Conservation (phyloP, 2,888 invertebrate species). For the Lamellibrachia columna region DNA sequence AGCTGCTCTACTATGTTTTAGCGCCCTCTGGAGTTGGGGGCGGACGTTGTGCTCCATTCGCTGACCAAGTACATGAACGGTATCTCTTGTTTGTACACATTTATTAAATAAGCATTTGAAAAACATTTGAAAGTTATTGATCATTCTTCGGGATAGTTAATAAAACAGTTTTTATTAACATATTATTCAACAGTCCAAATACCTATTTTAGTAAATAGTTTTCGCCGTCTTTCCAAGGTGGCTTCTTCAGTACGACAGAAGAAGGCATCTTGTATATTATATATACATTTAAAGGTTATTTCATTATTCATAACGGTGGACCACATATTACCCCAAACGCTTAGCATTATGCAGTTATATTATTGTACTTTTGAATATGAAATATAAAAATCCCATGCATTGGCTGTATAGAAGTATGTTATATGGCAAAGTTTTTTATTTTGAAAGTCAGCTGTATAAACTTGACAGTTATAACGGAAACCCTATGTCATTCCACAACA, state of each 20-base stretch:
- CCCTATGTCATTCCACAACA: no score
- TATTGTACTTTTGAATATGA: no score
- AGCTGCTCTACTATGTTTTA: slow-evolving; percentile 60
- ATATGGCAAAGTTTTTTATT: no score
- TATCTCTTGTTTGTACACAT: slow-evolving; percentile 35
- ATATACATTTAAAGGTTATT: not conserved
- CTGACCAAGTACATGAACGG: slow-evolving; percentile 97
- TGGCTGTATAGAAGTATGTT: not conserved
- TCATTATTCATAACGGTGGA: no score
- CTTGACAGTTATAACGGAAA: no score
- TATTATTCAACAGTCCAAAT: not conserved
- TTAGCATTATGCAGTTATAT: no score
- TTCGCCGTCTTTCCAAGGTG: no score
- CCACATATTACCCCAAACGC: no score
- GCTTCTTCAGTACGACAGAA: no score
- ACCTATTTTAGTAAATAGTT: not conserved
- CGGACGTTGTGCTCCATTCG: slow-evolving; percentile 90
- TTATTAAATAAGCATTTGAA: not conserved
- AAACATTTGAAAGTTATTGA: not conserved
- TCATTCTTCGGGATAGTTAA: not conserved
- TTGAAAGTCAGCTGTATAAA: no score
- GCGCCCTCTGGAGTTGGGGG: slow-evolving; percentile 88
- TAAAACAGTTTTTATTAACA: not conserved
- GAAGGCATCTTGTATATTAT: not conserved
- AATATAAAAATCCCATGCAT: no score